A percentile compares a stretch with the other conserved stretches of the same genome.
These are phyloP conservation scores for Clupea harengus DNA, from an alignment of 2,113 vertebrate species.

Conservation along the genomic window DNA sequence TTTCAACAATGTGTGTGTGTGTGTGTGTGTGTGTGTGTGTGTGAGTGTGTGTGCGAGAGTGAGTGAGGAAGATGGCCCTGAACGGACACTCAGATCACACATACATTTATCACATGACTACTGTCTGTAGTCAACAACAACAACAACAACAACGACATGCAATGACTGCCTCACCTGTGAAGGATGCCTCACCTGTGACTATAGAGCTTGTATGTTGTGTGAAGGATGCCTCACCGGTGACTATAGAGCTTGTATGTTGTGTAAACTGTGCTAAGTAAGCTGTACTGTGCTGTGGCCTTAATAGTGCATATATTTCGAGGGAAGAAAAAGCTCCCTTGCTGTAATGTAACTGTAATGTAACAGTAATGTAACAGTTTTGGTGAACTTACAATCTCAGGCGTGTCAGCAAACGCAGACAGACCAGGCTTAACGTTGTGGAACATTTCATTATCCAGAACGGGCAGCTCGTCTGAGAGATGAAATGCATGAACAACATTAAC, in stretches of 20 bases:
- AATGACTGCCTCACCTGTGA: no score
- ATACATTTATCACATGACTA: not conserved
- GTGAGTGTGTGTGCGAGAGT: no score
- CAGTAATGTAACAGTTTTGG: not conserved
- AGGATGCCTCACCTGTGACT: no score
- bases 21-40: no score
- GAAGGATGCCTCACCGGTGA: no score
- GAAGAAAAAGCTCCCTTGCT: not conserved
- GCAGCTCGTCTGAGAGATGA: conserved; percentile 68
- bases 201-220: no score
- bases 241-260: no score
- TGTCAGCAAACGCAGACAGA: conserved; percentile 88
- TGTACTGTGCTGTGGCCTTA: not conserved
- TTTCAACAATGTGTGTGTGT: no score
- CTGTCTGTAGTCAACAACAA: not conserved
- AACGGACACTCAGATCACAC: no score
- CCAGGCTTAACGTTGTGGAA: conserved; percentile 93
- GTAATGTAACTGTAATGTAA: not conserved
- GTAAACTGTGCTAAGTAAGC: no score
- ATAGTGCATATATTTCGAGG: not conserved
- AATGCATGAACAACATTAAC: conserved; percentile 19
- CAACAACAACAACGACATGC: no score
- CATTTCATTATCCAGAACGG: conserved; percentile 87
- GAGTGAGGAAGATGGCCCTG: no score
- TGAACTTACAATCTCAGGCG: conserved; percentile 82